Evolutionary conservation across 1,140 invertebrate species (phyloP).

Genomic region (Penaeus vannamei): DNA sequence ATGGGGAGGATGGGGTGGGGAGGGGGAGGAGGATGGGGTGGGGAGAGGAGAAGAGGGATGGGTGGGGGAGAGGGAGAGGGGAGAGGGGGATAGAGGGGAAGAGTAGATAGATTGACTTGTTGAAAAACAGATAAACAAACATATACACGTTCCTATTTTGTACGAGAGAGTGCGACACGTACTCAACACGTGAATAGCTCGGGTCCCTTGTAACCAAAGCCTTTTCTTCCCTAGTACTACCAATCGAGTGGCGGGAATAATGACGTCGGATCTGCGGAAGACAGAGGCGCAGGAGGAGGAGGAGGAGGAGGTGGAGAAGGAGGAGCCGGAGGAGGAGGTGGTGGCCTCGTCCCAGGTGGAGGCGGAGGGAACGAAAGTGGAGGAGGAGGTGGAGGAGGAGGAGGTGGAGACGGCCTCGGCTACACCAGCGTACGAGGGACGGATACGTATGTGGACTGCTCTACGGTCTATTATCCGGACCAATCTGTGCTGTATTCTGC

Average conservation of each 20-base stretch:
- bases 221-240: conserved; percentile 39
- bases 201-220: neutral
- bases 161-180: no score
- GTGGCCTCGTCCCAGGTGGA: neutral
- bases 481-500: conserved; percentile 57
- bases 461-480: conserved; percentile 54
- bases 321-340: neutral
- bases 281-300: neutral
- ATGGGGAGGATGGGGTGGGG: no score
- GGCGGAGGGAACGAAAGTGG: conserved; percentile 23
- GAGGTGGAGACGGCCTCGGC: conserved; percentile 19
- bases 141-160: no score
- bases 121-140: no score
- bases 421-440: conserved; percentile 19
- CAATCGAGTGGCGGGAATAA: conserved; percentile 1
- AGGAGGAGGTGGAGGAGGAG: conserved; percentile 22
- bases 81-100: no score
- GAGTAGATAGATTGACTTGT: no score
- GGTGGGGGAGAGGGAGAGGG: no score
- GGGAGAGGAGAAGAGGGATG: no score
- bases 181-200: neutral
- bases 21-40: no score
- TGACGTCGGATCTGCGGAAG: neutral
- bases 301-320: conserved; percentile 28
- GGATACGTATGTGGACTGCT: conserved; percentile 57